A percentile compares a stretch with the other conserved stretches of the same genome.
Conservation (phyloP, 2,797 vertebrate genomes). For the Poeciliopsis paucimaculata region DNA sequence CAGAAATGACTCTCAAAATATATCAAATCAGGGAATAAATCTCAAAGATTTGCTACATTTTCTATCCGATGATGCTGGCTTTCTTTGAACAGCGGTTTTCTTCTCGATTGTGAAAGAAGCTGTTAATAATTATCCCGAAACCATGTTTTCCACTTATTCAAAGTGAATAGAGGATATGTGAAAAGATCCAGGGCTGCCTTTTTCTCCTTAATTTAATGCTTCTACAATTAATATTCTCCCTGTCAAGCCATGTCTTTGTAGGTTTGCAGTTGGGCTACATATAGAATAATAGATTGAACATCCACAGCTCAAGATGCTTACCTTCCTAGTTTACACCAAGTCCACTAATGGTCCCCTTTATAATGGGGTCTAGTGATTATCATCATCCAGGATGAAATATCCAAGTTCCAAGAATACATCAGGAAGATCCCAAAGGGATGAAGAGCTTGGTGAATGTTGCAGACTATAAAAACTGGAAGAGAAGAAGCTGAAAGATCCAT, state of each 20-base stretch:
- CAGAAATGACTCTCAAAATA: background rate
- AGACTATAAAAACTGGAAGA: no score
- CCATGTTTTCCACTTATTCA: background rate
- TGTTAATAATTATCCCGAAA: background rate
- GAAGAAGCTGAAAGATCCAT: no score
- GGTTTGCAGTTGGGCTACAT: background rate
- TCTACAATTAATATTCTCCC: background rate
- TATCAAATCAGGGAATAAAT: background rate
- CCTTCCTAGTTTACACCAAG: background rate
- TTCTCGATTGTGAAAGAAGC: background rate
- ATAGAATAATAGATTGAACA: background rate
- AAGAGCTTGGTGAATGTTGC: no score
- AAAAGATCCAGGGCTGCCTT: background rate
- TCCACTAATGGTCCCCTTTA: background rate
- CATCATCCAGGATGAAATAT: no score
- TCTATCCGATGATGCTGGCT: background rate
- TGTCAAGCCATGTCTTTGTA: background rate
- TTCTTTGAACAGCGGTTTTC: background rate
- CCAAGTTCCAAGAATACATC: no score
- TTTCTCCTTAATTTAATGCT: background rate
- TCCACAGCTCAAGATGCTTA: background rate
- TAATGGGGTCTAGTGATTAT: no score
- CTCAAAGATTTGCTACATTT: background rate
- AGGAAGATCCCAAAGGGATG: no score
- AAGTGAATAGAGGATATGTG: background rate